Evolutionary conservation across 2,113 vertebrate species (phyloP).

Genomic region (Epinephelus moara): DNA sequence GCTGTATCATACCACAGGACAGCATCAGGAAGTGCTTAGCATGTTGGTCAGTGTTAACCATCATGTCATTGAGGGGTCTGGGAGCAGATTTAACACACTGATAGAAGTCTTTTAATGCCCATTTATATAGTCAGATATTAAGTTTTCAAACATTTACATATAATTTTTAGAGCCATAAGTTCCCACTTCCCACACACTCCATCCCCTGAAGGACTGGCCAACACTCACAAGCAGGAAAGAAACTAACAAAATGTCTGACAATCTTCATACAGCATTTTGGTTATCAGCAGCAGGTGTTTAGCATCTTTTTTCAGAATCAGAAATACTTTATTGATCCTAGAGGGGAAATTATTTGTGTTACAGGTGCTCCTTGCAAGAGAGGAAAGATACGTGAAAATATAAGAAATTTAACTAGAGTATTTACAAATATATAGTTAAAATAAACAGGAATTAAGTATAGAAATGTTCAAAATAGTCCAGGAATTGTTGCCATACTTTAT

Average conservation of each 20-base stretch:
- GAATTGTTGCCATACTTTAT: no score
- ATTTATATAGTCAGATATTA: neutral
- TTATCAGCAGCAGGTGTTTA: neutral
- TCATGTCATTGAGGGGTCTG: no score
- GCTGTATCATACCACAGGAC: neutral
- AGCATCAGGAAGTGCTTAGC: neutral
- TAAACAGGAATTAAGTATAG: no score
- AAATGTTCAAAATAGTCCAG: no score
- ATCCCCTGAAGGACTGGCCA: neutral
- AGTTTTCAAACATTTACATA: neutral
- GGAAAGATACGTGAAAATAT: no score
- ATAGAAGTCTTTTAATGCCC: neutral
- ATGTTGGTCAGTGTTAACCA: neutral
- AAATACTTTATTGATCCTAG: no score
- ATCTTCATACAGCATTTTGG: neutral
- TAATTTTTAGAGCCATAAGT: neutral
- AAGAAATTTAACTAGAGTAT: no score
- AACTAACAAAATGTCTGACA: neutral
- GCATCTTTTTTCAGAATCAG: no score
- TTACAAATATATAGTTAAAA: no score
- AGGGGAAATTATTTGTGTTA: no score
- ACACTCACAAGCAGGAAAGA: neutral
- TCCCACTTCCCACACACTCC: neutral
- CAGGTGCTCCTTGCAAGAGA: no score
- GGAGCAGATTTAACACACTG: no score